Conservation (phyloP, 2,797 vertebrate genomes). For the Sciaenops ocellatus region DNA sequence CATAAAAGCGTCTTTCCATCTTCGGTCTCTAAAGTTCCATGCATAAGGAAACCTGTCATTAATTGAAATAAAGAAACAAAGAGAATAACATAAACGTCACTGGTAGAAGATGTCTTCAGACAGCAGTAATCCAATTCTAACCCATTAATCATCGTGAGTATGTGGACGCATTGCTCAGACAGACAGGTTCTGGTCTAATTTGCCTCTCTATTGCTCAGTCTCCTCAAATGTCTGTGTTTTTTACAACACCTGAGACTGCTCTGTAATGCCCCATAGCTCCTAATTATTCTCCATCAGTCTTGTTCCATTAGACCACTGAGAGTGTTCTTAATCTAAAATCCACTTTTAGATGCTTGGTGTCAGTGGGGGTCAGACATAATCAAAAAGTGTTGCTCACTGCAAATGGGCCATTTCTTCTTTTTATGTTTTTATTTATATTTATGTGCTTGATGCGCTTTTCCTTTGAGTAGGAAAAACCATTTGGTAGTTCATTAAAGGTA, state of each 20-base stretch:
- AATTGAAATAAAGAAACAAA: conserved; percentile 13
- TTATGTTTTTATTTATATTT: conserved; percentile 33
- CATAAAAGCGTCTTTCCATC: background rate
- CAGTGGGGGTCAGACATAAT: conserved; percentile 56
- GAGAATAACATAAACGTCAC: conserved; percentile 12
- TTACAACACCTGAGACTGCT: conserved; percentile 61
- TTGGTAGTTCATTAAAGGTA: conserved; percentile 41
- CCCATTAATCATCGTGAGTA: conserved; percentile 63
- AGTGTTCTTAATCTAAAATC: conserved; percentile 59
- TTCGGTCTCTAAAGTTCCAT: background rate
- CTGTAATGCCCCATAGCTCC: conserved; percentile 67
- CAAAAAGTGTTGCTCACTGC: conserved; percentile 43
- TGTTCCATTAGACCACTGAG: conserved; percentile 65
- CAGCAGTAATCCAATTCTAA: conserved; percentile 59
- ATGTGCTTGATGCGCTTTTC: conserved; percentile 37
- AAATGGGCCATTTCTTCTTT: conserved; percentile 46
- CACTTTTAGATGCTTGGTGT: conserved; percentile 47
- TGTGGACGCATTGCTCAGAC: conserved; percentile 46
- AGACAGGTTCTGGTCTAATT: conserved; percentile 65
- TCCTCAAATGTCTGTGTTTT: conserved; percentile 62
- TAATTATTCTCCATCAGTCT: conserved; percentile 72
- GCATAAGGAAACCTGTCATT: conserved; percentile 13
- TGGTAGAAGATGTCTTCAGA: conserved; percentile 32
- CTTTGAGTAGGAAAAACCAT: conserved; percentile 18
- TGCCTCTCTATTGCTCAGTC: conserved; percentile 61